Base-by-base conservation (phyloP, 2,888 invertebrate genomes). In the Catonia carolina region DNA sequence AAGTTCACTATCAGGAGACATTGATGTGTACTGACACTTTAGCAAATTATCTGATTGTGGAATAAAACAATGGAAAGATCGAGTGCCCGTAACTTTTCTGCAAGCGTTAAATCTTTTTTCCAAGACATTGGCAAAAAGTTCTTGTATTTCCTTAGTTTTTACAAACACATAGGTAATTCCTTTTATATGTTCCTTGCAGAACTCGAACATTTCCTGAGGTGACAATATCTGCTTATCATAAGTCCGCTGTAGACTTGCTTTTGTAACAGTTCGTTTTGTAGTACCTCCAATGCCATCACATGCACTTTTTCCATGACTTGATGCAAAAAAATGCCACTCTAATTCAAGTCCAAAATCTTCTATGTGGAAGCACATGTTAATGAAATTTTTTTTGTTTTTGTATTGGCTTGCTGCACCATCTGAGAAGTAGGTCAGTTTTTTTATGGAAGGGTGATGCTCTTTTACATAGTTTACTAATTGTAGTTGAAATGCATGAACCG, bases 311-410 rank as follows among this genome's bases (percentile, higher is more conserved):
- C 39, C 52, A 37, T 52, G 37, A n/a, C 12, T 37, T 37, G 37
- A 22, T 22, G 37, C 36, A 22, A 52, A 37, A 12, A 52, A 52
- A 39, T 52, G 39, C 52, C 37, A 37, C n/a, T 52, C 53, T 53
- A 42, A n/a, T 1, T 53, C 41, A 27, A 53, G 27, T 17, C 42
- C 42, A 42, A 53, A 53, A 42, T 53, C 53, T 53, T 17, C 52
- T 39, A 10, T 41, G 53, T 53, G 53, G 17, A 14, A 53, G 17
- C 42, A 53, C 12, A 53, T 37, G 22, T 52, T 53, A 2, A 53
- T 41, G 42, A 53, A 53, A 31, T 52, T 53, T 10, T 53, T 14
- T 31, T 31, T 42, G 31, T 53, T 53, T 42, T 42, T 53, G 15
- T 53, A 53, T 42, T 31, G 31, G n/a, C 39, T 52, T 37, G 18